Evolutionary conservation across 2,888 invertebrate genomes (phyloP), one percentile per base, ranked within the genome.

Genomic region (Scaptomyza flava): DNA sequence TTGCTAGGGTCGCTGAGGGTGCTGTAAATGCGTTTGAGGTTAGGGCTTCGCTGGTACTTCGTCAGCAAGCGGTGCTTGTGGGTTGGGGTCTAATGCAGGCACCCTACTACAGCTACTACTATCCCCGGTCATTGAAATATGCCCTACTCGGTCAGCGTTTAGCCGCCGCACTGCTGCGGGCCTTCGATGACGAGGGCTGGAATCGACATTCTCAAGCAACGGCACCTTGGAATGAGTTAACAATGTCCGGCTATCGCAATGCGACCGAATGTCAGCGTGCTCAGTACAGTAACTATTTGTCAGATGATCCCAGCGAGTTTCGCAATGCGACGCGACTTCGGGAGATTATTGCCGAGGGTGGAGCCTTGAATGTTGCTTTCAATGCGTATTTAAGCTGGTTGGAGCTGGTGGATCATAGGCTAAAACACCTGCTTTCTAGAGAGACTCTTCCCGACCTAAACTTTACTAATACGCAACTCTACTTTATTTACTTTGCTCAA

Each of bases 401-500:
- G 47, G 80, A 81, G 8, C 68, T 64, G 3, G 53, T 79, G n/a
- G 79, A 76, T 30, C 61, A 68, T 4, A 77, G 51, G 8, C 42
- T 59, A n/a, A 58, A 36, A 0, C 42, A 61, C 1, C 20, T 81
- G 4, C 77, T 89, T 0, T 27, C 52, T 0, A 74, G 58, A 2
- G 91, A 91, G 50, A 91, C 91, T 0, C 58, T 91, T 20, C 79
- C 90, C 3, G 83, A 81, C 3, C 50, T 91, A 0, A 83, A 91
- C 48, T 91, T 87, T 23, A 89, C 82, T 36, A 91, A 91, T 53
- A 91, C 92, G 0, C 91, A 91, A 64, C 67, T 91, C 1, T 91
- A 91, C 45, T 91, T 91, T 43, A 81, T 91, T 3, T 82, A 88
- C 43, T 91, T 90, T 71, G 91, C 91, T 0, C 92, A 91, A 50